Percentiles rank a stretch among this genome's conserved stretches.
Evolutionary conservation across 2,797 vertebrate genomes (phyloP).

Genomic region (Myotis findleyi): DNA sequence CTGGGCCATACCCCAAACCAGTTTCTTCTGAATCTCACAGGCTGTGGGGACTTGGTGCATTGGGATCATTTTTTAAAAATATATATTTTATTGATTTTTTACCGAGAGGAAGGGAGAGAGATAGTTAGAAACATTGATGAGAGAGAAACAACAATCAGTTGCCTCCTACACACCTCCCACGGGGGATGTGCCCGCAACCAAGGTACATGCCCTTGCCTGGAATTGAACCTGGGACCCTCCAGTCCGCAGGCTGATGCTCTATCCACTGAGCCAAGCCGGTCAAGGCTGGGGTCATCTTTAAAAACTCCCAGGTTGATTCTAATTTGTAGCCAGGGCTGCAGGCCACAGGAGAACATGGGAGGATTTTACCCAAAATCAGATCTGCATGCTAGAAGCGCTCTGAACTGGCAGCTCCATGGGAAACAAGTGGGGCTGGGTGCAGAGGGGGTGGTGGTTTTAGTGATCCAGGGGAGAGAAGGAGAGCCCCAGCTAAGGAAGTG

Average conservation of each 20-base stretch:
- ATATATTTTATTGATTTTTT: no score
- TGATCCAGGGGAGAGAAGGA: not conserved
- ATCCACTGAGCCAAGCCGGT: no score
- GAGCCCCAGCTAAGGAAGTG: not conserved
- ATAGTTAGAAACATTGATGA: no score
- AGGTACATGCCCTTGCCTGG: no score
- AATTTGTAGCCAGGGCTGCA: not conserved
- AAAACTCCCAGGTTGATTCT: not conserved
- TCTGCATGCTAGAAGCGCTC: not conserved
- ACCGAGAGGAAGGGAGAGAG: no score
- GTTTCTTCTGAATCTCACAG: not conserved
- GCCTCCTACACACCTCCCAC: no score
- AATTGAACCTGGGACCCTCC: no score
- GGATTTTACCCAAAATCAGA: not conserved
- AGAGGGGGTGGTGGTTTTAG: not conserved
- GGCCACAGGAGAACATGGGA: not conserved
- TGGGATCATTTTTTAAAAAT: not conserved
- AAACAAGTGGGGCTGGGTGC: not conserved
- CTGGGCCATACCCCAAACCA: not conserved
- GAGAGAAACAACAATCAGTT: no score
- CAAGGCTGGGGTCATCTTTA: not conserved
- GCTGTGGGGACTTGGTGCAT: not conserved
- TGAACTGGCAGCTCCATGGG: not conserved
- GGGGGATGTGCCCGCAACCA: no score
- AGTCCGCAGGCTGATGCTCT: no score